Evolutionary conservation across 2,888 invertebrate genomes (phyloP), one percentile per base, ranked within the genome.

Genomic region (Diarsia dahlii): DNA sequence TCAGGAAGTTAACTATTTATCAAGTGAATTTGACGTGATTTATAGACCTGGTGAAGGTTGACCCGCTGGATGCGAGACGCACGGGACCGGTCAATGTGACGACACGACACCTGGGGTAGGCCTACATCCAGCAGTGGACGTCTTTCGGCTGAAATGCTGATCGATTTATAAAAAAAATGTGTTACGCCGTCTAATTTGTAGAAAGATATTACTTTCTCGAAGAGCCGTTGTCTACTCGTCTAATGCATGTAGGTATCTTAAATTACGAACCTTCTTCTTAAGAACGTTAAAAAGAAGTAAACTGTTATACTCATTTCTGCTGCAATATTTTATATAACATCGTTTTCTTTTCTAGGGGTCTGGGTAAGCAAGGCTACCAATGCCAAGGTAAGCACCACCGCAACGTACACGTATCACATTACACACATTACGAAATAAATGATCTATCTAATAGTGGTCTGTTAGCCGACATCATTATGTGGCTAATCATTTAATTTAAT

Each of bases 341-440:
- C 28, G 6, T 66, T 64, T 45, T 62, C 15, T 58, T 58, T 74
- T 98, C 98, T 98, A 99, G 99, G 99, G 99, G 99, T 95, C 97
- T 99, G 96, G 99, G 99, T 95, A 99, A 99, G 97, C 99, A 99
- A 97, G 99, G 99, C 95, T 99, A 99, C 97, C 99, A 99, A 97
- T 99, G 99, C 97, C 99, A 99, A 98, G 99, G 99, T 99, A 97
- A 95, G 92, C 84, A 3, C 28, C 20, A 20, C 64, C 28, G 48
- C 20, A 60, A 45, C 3, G 58, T 23, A 28, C 46, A 52, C 8
- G 28, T 28, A 10, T 50, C 28, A 65, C 12, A 18, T 60, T 34
- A 45, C 54, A 79, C 52, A 34, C 12, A 18, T 28, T 54, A 28
- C 13, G 39, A 23, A 45, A 66, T 46, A 23, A 45, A 45, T n/a